Conservation (phyloP, 2,797 vertebrate species). For the Hylomyscus alleni region DNA sequence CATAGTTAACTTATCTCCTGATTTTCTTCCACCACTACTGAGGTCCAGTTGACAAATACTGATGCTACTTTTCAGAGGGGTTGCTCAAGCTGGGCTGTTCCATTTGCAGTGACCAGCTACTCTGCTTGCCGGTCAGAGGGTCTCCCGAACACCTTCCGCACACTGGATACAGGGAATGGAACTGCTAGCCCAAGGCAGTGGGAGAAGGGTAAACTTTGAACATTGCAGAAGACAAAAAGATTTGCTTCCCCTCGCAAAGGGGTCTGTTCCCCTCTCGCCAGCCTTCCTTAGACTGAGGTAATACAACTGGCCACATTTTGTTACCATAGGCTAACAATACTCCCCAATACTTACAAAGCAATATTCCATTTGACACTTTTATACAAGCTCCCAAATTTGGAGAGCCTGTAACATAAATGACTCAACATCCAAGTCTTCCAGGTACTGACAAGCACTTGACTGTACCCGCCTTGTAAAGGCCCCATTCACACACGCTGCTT, state of each 20-base stretch:
- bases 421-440: background rate
- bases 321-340: background rate
- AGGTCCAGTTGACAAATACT: background rate
- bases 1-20: background rate
- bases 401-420: background rate
- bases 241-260: background rate
- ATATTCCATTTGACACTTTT: background rate
- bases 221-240: background rate
- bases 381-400: background rate
- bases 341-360: background rate
- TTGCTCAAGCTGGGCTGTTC: background rate
- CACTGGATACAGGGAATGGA: background rate
- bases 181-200: background rate
- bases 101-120: too few relatives aligned
- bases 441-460: background rate
- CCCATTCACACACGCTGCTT: fast-evolving
- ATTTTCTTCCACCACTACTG: background rate
- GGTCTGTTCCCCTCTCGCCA: too few relatives aligned
- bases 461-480: background rate
- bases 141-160: background rate
- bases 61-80: background rate
- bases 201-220: background rate
- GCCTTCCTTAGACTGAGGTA: background rate
- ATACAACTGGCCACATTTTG: fast-evolving
- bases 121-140: background rate